Base-by-base conservation (phyloP, 2,888 invertebrate genomes). In the Dynastes tityus region DNA sequence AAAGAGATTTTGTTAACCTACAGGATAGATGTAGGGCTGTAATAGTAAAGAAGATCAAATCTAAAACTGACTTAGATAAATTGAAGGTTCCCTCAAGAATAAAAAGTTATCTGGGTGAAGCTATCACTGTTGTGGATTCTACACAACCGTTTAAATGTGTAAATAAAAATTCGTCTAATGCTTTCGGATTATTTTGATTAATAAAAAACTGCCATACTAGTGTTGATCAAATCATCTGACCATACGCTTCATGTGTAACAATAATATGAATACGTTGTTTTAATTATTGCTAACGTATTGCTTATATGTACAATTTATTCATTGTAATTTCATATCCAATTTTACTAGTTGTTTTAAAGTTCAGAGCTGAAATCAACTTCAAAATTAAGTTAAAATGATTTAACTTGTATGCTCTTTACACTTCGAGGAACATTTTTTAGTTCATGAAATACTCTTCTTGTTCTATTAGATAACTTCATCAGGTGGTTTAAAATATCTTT, bases 1-100 rank as follows among this genome's bases (percentile, higher is more conserved):
- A 91, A 80, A 87, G 93, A 58, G 93, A 92, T 84, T 94, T 93
- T 85, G 90, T 91, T 0, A 93, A 91, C 85, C 89, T 95, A 5
- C 94, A 94, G 85, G 94, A 95, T 87, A 89, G 93, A 55, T 93
- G 93, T 85, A 89, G 93, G 29, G 91, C 92, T 0, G 91, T 91
- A 76, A 92, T 94, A 81, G 90, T 93, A 79, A 91, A 91, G 76
- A 88, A 89, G 68, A 85, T 93, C 8, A 88, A 88, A 71, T 88
- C 87, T 58, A 89, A 89, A 75, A 87, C 88, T 64, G 91, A 91
- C 82, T 86, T 93, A 73, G 90, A 90, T 53, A 88, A 90, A 82
- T 88, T 94, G 65, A 90, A 90, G 75, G 86, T 94, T 79, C 94
- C 94, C 6, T 88, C 90, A 27, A 88, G 90, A 65, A 91, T 94